phyloP scores from a whole-genome alignment of 2,113 vertebrate species.

The Charina bottae region DNA sequence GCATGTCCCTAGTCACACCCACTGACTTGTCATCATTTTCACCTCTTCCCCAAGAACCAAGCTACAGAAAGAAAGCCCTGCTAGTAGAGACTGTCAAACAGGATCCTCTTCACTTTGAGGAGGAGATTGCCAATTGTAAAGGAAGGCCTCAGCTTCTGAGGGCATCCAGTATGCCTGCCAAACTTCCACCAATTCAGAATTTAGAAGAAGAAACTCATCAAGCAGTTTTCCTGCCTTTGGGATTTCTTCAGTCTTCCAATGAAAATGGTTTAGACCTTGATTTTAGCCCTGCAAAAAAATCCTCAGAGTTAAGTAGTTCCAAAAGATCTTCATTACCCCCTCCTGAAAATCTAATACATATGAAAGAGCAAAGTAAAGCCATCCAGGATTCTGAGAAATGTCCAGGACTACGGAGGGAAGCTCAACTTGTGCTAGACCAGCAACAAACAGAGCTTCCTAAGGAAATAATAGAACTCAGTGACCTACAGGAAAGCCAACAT shows the following conservation, averaged over 20 bases:
- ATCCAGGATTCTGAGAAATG: constrained; percentile 75
- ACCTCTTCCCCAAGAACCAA: constrained; percentile 58
- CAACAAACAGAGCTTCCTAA: constrained; percentile 73
- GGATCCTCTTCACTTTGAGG: constrained; percentile 54
- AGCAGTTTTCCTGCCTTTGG: constrained; percentile 39
- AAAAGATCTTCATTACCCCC: neutral
- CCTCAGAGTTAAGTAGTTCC: constrained; percentile 39
- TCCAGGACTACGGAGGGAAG: constrained; percentile 68
- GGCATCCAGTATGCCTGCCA: constrained; percentile 91
- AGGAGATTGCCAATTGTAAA: constrained; percentile 61
- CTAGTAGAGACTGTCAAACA: constrained; percentile 64
- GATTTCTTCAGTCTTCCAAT: constrained; percentile 60
- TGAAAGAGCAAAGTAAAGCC: constrained; percentile 74
- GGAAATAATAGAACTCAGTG: constrained; percentile 67
- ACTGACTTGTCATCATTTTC: constrained; percentile 49
- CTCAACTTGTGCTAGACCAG: constrained; percentile 76
- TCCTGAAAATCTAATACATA: constrained; percentile 59
- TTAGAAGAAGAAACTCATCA: constrained; percentile 61
- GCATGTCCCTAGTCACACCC: constrained; percentile 64
- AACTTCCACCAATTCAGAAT: constrained; percentile 78
- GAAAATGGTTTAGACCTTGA: neutral
- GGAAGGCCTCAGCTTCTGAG: constrained; percentile 88
- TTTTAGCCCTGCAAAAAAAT: constrained; percentile 56
- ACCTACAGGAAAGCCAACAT: constrained; percentile 68
- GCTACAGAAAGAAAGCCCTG: constrained; percentile 70